These are phyloP conservation scores for Zenarchopterus dispar DNA, from an alignment of 2,797 vertebrate species.

Conservation along the genomic window DNA sequence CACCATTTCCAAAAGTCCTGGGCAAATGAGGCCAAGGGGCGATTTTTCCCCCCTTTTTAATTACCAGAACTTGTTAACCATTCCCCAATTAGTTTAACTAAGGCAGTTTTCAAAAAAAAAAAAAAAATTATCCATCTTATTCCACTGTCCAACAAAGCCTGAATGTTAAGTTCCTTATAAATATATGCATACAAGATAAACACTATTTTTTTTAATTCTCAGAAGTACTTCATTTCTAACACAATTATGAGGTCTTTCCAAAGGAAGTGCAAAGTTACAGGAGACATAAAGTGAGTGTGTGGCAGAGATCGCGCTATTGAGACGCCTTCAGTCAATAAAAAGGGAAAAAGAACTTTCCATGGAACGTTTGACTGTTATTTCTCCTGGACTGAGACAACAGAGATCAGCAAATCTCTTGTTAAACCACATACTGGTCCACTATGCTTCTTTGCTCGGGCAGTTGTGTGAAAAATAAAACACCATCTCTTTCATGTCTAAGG, in stretches of 20 bases:
- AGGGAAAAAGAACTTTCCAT: constrained; percentile 36
- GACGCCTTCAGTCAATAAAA: constrained; percentile 24
- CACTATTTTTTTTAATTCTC: too few relatives aligned
- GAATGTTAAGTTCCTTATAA: too few relatives aligned
- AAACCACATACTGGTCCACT: constrained; percentile 9
- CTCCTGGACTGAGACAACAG: constrained; percentile 20
- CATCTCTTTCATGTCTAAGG: background rate
- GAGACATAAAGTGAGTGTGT: constrained; percentile 19
- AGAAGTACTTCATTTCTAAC: constrained; percentile 41
- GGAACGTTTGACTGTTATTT: constrained; percentile 53
- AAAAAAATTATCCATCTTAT: too few relatives aligned
- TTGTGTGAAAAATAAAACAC: background rate
- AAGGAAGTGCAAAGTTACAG: constrained; percentile 38
- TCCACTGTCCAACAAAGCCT: background rate
- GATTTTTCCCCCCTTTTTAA: constrained; percentile 3
- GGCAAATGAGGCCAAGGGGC: constrained; percentile 25
- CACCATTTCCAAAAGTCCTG: constrained; percentile 56
- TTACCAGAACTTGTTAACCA: too few relatives aligned
- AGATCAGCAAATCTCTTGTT: constrained; percentile 26
- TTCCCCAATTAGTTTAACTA: too few relatives aligned
- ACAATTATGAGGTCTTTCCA: constrained; percentile 31
- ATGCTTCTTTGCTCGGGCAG: background rate
- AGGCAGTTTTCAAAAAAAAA: too few relatives aligned
- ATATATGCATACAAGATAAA: too few relatives aligned
- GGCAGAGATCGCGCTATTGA: background rate